Evolutionary conservation across 35 echinoderm and acorn worm species (phyloP), one percentile per base, ranked within the genome.

Genomic region (Eucidaris tribuloides): DNA sequence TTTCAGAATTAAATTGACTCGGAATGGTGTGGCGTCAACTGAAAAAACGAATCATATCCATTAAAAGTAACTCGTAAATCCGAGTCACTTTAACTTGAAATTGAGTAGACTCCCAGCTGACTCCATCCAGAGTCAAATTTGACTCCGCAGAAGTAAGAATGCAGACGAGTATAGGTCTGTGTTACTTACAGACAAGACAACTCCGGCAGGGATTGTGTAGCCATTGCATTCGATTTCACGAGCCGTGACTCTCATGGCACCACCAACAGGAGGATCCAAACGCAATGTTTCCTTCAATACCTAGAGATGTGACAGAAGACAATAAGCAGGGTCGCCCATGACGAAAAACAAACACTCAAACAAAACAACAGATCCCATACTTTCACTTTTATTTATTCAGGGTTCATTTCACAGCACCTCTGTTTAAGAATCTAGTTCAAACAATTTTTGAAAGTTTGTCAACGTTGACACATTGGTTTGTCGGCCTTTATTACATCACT

Each of bases 251-350:
- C 90, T 62, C 2, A 33, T 18, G 7, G 79, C 87, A 35, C 90
- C 90, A 19, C 32, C 46, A 0, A 86, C 79, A 44, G 90, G 90
- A 32, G 90, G 41, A 31, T 44, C 86, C 38, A 92, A 18, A 6
- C 90, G 84, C 0, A 92, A 54, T 5, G 83, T 37, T 58, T 92
- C 90, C 41, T 92, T 92, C 58, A 88, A 25, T 48, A 88, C 76
- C 85, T 88, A 32, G 14, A 68, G 46, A 70, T 38, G 7, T 22
- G 2, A 3, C 11, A 19, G 37, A 46, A 77, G 29, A 43, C 36
- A 22, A 25, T n/a, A 5, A 0, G 11, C 27, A 6, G 37, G 22
- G 7, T 13, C 27, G 7, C 32, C 22, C n/a, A 2, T 42, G 31
- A 42, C 1, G 30, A 42, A 27, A 29, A 20, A 27, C 7, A 77